Evolutionary conservation across 1,140 invertebrate genomes (phyloP).

Genomic region (Aphaenogaster floridana): DNA sequence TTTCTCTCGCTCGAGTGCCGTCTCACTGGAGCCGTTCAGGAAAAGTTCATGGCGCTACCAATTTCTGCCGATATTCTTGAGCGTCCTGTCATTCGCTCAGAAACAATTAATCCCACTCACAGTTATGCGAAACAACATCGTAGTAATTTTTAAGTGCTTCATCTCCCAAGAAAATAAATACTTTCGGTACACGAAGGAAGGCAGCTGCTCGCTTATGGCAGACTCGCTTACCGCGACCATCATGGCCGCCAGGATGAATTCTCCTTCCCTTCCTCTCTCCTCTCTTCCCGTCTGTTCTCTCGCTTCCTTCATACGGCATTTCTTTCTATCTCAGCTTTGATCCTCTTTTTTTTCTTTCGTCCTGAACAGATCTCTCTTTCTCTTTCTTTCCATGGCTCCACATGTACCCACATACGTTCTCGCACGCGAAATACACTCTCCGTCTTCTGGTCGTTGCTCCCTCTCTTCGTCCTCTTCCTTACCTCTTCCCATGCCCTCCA

Average conservation of each 20-base stretch:
- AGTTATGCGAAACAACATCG: neutral
- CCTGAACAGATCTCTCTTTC: constrained; percentile 14
- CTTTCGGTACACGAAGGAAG: constrained; percentile 17
- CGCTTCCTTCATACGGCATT: neutral
- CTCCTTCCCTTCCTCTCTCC: constrained; percentile 38
- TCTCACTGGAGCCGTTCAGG: neutral
- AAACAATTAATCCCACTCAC: constrained; percentile 21
- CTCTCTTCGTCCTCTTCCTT: constrained; percentile 53
- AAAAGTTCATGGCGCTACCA: constrained; percentile 16
- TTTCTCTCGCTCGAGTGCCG: neutral
- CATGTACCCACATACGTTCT: constrained; percentile 27
- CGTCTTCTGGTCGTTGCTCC: constrained; percentile 64
- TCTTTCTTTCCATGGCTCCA: constrained; percentile 31
- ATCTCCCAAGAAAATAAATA: constrained; percentile 43
- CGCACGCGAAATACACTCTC: constrained; percentile 45
- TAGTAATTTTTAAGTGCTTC: constrained; percentile 38
- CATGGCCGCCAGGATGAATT: constrained; percentile 63
- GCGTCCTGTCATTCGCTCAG: neutral
- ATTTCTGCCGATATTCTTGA: constrained; percentile 47
- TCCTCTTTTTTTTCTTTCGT: constrained; percentile 29
- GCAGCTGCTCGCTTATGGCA: constrained; percentile 55
- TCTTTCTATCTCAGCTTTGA: constrained; percentile 11
- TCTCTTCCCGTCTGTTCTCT: neutral
- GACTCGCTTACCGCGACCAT: constrained; percentile 46
- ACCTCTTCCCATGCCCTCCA: constrained; percentile 59